Base-by-base conservation (phyloP, 2,113 vertebrate species). In the Triplophysa siluroides region DNA sequence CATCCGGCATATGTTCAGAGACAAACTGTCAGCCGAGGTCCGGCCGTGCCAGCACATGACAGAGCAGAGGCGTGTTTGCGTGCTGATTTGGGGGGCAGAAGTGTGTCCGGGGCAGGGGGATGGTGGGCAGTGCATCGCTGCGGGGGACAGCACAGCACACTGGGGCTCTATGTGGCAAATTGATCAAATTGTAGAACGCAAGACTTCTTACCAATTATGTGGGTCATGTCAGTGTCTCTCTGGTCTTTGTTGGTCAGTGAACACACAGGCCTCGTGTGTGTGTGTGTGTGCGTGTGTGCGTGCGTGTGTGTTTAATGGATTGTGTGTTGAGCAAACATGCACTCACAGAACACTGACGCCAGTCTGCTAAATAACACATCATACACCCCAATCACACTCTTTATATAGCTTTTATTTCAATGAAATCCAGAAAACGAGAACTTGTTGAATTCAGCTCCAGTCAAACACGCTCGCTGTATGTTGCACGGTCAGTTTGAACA, bases 1-100 rank as follows among this genome's bases (percentile, higher is more conserved):
- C 91, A 92, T 81, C 86, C 88, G 88, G 90, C 93, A 93, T 93
- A 94, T 93, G 93, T 90, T 89, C 83, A 88, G 88, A 93, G 92
- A 94, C 93, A 94, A 93, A 93, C 90, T 93, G 92, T 93, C 92
- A 92, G 88, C 83, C 86, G 69, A 14, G 47, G 45, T 69, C 43
- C 43, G 21, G 11, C 24, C 21, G 33, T 0, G 52, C 26, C 50
- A 58, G 52, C 52, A 19, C 50, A 87, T 88, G 90, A 92, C 90
- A 89, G 88, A 81, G 88, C 85, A 90, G 71, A 89, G 89, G 86
- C 83, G 83, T 33, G 84, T 89, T 88, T 86, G 11, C 86, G 89
- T 89, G 4, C 77, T 92, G 91, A 93, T 93, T 90, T 86, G 88
- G 90, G 89, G 54, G 70, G 52, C 26, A 26, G 33, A 43, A 50